Percentiles rank a stretch among this genome's conserved stretches.
Conservation (phyloP, 2,113 vertebrate species). For the Columbina picui region DNA sequence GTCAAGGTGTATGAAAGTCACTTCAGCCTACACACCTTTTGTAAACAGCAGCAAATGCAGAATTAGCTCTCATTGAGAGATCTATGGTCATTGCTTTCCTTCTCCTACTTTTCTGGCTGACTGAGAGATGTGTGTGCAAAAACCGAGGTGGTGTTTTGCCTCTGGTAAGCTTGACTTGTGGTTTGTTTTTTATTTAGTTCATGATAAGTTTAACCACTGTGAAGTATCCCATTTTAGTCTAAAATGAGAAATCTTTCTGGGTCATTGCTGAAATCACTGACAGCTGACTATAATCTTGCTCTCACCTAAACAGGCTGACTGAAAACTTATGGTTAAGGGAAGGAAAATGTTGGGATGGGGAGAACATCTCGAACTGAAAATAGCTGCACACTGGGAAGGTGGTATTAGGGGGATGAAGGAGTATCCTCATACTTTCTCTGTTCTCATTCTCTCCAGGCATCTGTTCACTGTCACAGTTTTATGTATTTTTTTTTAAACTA, state of each 20-base stretch:
- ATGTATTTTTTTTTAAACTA: constrained; percentile 60
- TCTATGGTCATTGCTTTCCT: not conserved
- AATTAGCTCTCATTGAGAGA: not conserved
- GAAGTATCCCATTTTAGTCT: not conserved
- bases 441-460: not conserved
- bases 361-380: not conserved
- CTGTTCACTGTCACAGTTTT: not conserved
- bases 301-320: not conserved
- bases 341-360: not conserved
- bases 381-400: not conserved
- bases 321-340: not conserved
- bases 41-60: not conserved
- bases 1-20: not conserved
- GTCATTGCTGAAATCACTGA: not conserved
- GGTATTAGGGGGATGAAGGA: not conserved
- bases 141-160: not conserved
- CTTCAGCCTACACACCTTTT: not conserved
- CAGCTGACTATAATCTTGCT: not conserved
- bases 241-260: not conserved
- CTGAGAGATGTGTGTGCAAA: not conserved
- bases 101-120: not conserved
- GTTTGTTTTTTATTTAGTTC: not conserved
- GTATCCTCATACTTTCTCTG: not conserved
- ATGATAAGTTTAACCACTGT: not conserved
- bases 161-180: not conserved